Conservation (phyloP, 2,888 invertebrate genomes). For the Pelosia muscerda region DNA sequence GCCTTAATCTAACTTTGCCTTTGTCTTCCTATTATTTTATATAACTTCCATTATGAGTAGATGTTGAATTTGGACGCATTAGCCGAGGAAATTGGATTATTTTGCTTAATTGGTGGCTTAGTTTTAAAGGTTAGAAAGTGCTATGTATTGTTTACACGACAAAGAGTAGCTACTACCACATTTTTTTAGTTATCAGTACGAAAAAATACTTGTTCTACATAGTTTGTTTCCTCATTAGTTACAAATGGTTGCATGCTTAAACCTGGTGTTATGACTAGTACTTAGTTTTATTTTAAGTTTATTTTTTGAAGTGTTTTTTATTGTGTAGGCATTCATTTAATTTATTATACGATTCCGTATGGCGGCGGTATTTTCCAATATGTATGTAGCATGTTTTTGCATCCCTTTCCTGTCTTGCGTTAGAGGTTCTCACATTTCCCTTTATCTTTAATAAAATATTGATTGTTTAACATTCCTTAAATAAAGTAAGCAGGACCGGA, state of each 20-base stretch:
- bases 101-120: conserved; percentile 25
- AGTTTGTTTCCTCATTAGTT: neutral
- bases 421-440: conserved; percentile 67
- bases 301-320: neutral
- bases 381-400: conserved; percentile 54
- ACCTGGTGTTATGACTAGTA: neutral
- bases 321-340: neutral
- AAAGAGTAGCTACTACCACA: neutral
- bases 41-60: conserved; percentile 39
- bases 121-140: conserved; percentile 18
- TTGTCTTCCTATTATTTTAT: conserved; percentile 49
- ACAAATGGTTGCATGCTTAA: neutral
- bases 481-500: conserved; percentile 36
- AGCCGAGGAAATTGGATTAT: conserved; percentile 32
- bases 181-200: neutral
- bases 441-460: conserved; percentile 32
- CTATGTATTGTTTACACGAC: neutral
- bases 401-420: conserved; percentile 56
- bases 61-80: conserved; percentile 35
- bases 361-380: conserved; percentile 52
- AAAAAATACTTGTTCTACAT: neutral
- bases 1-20: conserved; percentile 62
- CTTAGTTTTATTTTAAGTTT: neutral
- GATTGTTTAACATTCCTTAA: conserved; percentile 5
- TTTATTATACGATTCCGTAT: conserved; percentile 57